A percentile compares a stretch with the other conserved stretches of the same genome.
Evolutionary conservation across 1,140 invertebrate genomes (phyloP).

Genomic region (Steinernema khuongi): DNA sequence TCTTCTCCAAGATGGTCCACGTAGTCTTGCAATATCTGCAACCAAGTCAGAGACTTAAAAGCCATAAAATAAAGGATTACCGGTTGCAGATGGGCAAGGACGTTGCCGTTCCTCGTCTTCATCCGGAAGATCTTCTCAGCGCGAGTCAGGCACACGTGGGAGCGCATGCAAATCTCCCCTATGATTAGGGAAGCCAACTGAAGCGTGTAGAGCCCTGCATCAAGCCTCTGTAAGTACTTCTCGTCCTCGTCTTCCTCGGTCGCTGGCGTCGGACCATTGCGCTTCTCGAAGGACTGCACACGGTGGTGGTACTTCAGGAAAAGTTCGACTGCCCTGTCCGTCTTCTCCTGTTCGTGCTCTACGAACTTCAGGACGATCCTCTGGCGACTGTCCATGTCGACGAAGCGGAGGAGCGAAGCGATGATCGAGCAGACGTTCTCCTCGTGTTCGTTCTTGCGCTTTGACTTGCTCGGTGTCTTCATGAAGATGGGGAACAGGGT

Average conservation of each 20-base stretch:
- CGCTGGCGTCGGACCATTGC: constrained; percentile 47
- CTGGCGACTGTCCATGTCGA: constrained; percentile 78
- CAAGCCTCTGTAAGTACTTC: constrained; percentile 78
- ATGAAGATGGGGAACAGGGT: constrained; percentile 97
- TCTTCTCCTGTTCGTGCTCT: constrained; percentile 97
- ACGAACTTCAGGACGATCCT: constrained; percentile 88
- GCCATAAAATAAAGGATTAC: constrained; percentile 25
- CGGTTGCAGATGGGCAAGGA: constrained; percentile 38
- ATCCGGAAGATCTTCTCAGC: constrained; percentile 48
- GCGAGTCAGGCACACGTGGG: constrained; percentile 34
- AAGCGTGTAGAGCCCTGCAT: constrained; percentile 86
- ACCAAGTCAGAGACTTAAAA: constrained; percentile 15
- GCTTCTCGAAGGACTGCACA: constrained; percentile 60
- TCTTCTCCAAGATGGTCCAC: constrained; percentile 42
- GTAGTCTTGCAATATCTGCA: constrained; percentile 43
- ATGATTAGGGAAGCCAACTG: constrained; percentile 93
- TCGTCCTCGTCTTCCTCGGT: constrained; percentile 70
- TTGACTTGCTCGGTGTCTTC: constrained; percentile 86
- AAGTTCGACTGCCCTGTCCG: constrained; percentile 86
- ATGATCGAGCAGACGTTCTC: constrained; percentile 65
- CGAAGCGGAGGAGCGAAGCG: constrained; percentile 83
- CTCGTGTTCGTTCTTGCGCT: constrained; percentile 84
- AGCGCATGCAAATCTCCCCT: constrained; percentile 75
- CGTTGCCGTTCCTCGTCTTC: constrained; percentile 41
- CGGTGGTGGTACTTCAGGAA: constrained; percentile 80